phyloP scores from a whole-genome alignment of 2,888 invertebrate species.

The Caradrina kadenii region DNA sequence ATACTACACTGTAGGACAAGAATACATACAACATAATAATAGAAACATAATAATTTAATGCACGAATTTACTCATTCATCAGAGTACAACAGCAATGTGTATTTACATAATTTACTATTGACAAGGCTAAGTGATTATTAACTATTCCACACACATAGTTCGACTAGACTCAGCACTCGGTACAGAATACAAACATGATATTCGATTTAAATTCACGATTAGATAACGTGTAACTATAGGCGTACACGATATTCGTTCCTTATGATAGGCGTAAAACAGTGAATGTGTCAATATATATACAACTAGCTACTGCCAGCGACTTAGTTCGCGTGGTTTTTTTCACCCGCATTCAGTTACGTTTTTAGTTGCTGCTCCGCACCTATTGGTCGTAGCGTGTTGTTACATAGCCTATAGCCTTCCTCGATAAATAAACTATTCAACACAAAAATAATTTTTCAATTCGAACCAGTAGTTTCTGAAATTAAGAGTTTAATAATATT shows the following conservation, averaged over 20 bases:
- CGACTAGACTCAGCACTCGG: slow-evolving; percentile 22
- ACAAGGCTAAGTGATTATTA: slow-evolving; percentile 69
- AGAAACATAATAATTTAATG: slow-evolving; percentile 19
- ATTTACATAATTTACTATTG: slow-evolving; percentile 71
- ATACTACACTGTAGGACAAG: slow-evolving; percentile 1
- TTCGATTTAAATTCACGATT: slow-evolving; percentile 50
- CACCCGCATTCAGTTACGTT: no score
- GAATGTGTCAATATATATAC: not conserved
- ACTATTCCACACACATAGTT: slow-evolving; percentile 65
- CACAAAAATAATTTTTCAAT: no score
- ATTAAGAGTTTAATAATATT: no score
- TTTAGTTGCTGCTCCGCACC: no score
- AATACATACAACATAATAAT: slow-evolving; percentile 14
- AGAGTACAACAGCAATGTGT: slow-evolving; percentile 42
- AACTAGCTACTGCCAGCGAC: no score
- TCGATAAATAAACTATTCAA: no score
- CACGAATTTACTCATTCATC: slow-evolving; percentile 54
- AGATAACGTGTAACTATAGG: slow-evolving; percentile 46
- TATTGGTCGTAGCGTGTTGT: no score
- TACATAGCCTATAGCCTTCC: no score
- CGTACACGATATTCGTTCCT: slow-evolving; percentile 17
- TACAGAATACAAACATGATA: slow-evolving; percentile 51
- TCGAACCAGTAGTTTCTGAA: no score
- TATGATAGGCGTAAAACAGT: slow-evolving; percentile 13
- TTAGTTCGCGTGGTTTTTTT: no score